These are phyloP conservation scores for Hippopotamus amphibius DNA, from an alignment of 2,113 vertebrate species.

Conservation along the genomic window DNA sequence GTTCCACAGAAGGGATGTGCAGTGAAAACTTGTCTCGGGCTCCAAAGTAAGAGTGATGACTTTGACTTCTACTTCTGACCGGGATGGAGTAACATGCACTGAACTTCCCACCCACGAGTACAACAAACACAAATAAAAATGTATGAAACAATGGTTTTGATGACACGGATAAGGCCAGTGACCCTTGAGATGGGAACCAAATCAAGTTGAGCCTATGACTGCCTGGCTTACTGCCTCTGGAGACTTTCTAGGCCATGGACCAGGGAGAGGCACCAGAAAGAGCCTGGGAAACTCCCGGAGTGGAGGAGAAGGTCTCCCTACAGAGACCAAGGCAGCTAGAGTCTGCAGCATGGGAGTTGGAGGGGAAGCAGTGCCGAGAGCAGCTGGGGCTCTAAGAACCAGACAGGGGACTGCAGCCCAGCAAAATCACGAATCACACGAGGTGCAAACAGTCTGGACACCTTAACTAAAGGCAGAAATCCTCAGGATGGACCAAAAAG, in stretches of 20 bases:
- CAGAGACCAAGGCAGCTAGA: neutral
- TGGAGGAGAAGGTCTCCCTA: too few species aligned
- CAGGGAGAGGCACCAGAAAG: fast-evolving
- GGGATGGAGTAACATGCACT: fast-evolving
- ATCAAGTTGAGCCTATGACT: fast-evolving
- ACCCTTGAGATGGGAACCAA: fast-evolving
- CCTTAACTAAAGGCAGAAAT: too few species aligned
- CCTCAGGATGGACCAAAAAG: neutral
- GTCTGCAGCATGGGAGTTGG: neutral
- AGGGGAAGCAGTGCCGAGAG: neutral
- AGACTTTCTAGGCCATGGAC: fast-evolving
- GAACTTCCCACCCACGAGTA: neutral
- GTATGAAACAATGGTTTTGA: neutral
- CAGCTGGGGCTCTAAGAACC: neutral
- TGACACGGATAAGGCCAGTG: too few species aligned
- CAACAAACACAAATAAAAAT: neutral
- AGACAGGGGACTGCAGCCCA: neutral
- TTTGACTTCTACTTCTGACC: neutral
- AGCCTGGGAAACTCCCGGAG: neutral
- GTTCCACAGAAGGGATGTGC: fast-evolving
- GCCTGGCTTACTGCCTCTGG: neutral
- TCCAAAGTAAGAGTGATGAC: neutral
- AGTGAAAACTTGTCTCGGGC: fast-evolving
- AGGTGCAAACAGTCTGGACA: too few species aligned
- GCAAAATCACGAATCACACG: neutral